Evolutionary conservation across 2,113 vertebrate genomes (phyloP).

Genomic region (Pachypanchax playfairii): DNA sequence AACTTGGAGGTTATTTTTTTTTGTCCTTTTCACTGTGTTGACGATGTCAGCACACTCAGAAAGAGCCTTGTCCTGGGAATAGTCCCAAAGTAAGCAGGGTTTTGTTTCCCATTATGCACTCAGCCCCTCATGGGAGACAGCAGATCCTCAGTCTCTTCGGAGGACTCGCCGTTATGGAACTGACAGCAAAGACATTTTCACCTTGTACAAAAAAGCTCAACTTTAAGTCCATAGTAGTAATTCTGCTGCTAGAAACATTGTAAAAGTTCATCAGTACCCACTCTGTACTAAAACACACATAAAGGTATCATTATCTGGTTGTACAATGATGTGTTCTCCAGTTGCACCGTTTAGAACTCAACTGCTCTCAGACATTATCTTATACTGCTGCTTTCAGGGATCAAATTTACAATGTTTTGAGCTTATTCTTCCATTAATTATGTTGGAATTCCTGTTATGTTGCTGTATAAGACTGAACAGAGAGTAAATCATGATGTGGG

Average conservation of each 20-base stretch:
- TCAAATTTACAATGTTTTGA: neutral
- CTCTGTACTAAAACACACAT: constrained; percentile 35
- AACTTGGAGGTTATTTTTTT: constrained; percentile 48
- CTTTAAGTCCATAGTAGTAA: constrained; percentile 12
- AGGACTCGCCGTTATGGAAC: constrained; percentile 7
- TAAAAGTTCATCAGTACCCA: constrained; percentile 39
- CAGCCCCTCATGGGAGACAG: constrained; percentile 39
- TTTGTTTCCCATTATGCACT: constrained; percentile 68
- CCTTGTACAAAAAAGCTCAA: constrained; percentile 15
- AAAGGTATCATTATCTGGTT: constrained; percentile 52
- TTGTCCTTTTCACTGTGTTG: constrained; percentile 28
- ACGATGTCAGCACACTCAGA: constrained; percentile 51
- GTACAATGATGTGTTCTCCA: constrained; percentile 43
- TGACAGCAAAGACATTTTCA: neutral
- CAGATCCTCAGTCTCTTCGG: constrained; percentile 58
- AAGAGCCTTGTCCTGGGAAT: constrained; percentile 74
- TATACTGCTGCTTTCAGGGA: neutral
- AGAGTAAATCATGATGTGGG: neutral
- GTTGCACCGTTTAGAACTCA: constrained; percentile 27
- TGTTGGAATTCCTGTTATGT: neutral
- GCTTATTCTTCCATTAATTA: neutral
- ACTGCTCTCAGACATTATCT: neutral
- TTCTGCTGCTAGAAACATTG: constrained; percentile 6
- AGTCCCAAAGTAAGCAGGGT: constrained; percentile 72
- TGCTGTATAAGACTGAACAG: neutral